Base-by-base conservation (phyloP, 1,140 invertebrate genomes). In the Drosophila sp. region DNA sequence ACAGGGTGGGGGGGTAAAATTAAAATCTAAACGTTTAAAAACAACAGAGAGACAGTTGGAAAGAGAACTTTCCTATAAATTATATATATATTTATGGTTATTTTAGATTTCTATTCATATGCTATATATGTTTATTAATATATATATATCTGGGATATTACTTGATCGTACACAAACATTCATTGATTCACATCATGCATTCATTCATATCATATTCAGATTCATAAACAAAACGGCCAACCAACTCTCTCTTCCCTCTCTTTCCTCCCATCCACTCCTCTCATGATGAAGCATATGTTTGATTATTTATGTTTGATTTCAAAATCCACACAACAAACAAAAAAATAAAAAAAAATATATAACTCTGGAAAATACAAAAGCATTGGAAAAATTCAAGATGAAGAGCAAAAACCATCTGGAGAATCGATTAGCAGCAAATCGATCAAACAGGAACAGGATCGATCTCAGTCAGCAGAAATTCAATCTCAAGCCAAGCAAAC, bases 261-360 rank as follows among this genome's bases (percentile, higher is more conserved):
- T 8, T 23, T 2, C 44, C 23, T 1, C 17, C 17, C 17, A 17
- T 17, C 17, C 17, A 17, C 2, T 1, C 1, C 44, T 23, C 23
- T 7, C 44, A 3, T 50, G 44, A 50, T 50, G 44, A 50, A 27
- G 44, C 23, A 25, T 50, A 50, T 50, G 27, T 50, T 25, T 50
- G 44, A 27, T 27, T 50, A 44, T 44, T 11, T 44, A 44, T 47
- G 44, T 50, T 27, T 50, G 44, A 50, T 50, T 50, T 23, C 29
- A 62, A 29, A 17, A 62, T 44, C 30, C 60, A 63, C 60, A 63
- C 27, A 25, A 69, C 17, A 47, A 33, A 30, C 41, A 54, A 11
- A 11, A n/a, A 5, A 5, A 47, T 10, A 54, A 30, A 44, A 58
- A 70, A 55, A 27, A 10, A 64, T 30, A 30, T 30, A 30, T 30